A percentile compares a stretch with the other conserved stretches of the same genome.
These are phyloP conservation scores for Isoperla grammatica DNA, from an alignment of 2,888 invertebrate genomes.

Conservation along the genomic window DNA sequence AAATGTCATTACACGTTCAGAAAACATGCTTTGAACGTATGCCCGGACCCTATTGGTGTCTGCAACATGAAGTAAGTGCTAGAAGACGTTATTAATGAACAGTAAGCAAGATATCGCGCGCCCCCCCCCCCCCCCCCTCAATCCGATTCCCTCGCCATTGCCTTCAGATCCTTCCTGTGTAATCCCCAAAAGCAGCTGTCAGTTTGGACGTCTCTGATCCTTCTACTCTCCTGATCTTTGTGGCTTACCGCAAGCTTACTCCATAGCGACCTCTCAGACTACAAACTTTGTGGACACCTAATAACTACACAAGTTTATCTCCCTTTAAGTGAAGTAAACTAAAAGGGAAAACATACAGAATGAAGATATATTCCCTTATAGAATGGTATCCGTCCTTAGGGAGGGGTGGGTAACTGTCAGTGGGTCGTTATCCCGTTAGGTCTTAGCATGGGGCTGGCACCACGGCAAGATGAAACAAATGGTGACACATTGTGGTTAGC, in stretches of 20 bases:
- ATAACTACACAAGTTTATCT: constrained; percentile 19
- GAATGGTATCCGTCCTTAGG: constrained; percentile 1
- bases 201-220: constrained; percentile 1
- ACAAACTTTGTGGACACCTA: constrained; percentile 6
- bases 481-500: no score
- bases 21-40: no score
- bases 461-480: no score
- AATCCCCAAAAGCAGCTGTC: constrained; percentile 10
- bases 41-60: no score
- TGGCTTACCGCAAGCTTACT: constrained; percentile 7
- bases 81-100: no score
- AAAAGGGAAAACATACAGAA: constrained; percentile 10
- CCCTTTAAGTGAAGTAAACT: constrained; percentile 12
- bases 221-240: constrained; percentile 7
- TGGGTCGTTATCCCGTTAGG: neutral
- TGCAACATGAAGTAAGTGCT: no score
- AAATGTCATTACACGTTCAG: no score
- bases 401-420: neutral
- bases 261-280: constrained; percentile 2
- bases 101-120: no score
- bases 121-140: no score
- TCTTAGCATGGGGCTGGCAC: neutral
- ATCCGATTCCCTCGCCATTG: no score
- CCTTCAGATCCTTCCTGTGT: neutral
- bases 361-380: constrained; percentile 10